A percentile compares a stretch with the other conserved stretches of the same genome.
Evolutionary conservation across 2,113 vertebrate species (phyloP).

Genomic region (Bufo bufo): DNA sequence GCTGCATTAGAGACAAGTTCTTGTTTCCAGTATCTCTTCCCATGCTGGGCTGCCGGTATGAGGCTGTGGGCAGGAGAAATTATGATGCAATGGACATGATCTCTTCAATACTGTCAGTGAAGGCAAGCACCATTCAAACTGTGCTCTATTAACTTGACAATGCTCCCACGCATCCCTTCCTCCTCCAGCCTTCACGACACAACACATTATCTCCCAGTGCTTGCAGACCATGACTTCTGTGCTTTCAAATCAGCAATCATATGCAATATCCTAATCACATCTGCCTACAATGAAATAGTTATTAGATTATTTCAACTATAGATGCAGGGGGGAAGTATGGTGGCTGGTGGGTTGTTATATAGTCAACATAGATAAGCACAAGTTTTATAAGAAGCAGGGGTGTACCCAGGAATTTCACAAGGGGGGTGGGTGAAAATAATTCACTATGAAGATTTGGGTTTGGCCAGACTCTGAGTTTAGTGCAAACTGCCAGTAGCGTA

Average conservation of each 20-base stretch:
- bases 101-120: conserved; percentile 27
- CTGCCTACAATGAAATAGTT: no score
- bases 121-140: conserved; percentile 12
- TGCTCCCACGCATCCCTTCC: conserved; percentile 20
- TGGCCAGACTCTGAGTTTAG: no score
- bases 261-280: no score
- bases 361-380: no score
- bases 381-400: no score
- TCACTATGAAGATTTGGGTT: no score
- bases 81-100: conserved; percentile 27
- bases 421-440: no score
- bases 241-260: neutral
- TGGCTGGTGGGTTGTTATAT: neutral
- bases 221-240: neutral
- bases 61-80: conserved; percentile 16
- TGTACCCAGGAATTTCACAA: no score
- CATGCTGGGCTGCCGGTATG: conserved; percentile 4
- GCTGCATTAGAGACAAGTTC: conserved; percentile 7
- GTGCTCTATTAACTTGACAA: conserved; percentile 19
- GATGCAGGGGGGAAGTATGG: neutral
- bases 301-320: neutral
- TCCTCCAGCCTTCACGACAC: conserved; percentile 7
- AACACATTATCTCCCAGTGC: neutral
- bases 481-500: no score
- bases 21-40: neutral